These are phyloP conservation scores for Cyprinus carpio DNA, from an alignment of 2,113 vertebrate species.

Conservation along the genomic window DNA sequence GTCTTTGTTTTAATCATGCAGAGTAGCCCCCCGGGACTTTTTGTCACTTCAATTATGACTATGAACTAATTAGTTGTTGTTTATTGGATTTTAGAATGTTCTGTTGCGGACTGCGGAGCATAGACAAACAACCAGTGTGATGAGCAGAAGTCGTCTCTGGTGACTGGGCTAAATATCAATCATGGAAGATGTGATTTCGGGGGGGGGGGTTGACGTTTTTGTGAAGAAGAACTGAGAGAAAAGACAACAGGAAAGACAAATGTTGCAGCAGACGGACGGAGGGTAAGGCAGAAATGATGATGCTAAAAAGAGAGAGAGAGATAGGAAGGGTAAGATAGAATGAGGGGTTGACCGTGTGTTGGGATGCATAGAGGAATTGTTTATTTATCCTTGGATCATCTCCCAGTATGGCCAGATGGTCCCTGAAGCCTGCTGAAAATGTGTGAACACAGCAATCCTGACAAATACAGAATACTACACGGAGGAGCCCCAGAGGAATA, in stretches of 20 bases:
- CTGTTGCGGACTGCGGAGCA: background rate
- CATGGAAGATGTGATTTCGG: background rate
- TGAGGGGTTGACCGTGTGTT: conserved; percentile 25
- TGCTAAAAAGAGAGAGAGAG: background rate
- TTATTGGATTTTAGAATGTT: background rate
- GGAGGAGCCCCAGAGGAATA: background rate
- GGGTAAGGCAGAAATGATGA: conserved; percentile 17
- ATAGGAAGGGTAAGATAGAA: conserved; percentile 1
- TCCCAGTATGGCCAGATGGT: conserved; percentile 54
- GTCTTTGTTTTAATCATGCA: conserved; percentile 6
- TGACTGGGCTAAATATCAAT: conserved; percentile 23
- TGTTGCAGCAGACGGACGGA: conserved; percentile 19
- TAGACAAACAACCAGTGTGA: conserved; percentile 16
- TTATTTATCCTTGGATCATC: conserved; percentile 51
- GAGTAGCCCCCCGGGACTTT: background rate
- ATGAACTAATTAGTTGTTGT: conserved; percentile 30
- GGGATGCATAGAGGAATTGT: conserved; percentile 42
- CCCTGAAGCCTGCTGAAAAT: conserved; percentile 51
- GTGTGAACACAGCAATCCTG: conserved; percentile 55
- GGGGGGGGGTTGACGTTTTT: background rate
- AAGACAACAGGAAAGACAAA: conserved; percentile 19
- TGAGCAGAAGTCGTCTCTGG: conserved; percentile 17
- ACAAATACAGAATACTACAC: background rate
- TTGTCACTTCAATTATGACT: background rate
- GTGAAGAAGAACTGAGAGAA: background rate